Evolutionary conservation across 2,113 vertebrate species (phyloP).

Genomic region (Grallaria varia): DNA sequence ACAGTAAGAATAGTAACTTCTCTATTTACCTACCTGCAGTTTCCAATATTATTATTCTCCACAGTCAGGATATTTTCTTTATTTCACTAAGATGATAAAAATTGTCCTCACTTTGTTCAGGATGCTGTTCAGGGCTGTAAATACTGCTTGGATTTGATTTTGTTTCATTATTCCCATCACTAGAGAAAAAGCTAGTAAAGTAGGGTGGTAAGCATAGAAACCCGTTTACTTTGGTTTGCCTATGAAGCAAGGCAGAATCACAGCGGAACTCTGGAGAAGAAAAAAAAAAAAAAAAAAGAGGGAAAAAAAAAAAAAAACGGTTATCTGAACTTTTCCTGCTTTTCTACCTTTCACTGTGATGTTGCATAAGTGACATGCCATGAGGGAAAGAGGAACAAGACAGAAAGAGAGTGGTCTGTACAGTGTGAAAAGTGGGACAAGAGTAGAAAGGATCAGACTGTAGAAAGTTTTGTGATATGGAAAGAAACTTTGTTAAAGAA

Average conservation of each 20-base stretch:
- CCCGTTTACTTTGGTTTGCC: not conserved
- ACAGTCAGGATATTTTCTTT: not conserved
- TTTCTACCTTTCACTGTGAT: not conserved
- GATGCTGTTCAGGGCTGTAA: not conserved
- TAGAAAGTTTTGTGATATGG: not conserved
- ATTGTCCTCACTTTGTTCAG: not conserved
- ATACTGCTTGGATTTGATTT: not conserved
- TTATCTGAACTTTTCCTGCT: not conserved
- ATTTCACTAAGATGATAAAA: not conserved
- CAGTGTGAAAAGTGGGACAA: not conserved
- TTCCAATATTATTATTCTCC: not conserved
- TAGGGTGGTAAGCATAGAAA: not conserved
- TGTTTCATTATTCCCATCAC: not conserved
- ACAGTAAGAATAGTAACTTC: not conserved
- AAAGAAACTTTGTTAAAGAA: not conserved
- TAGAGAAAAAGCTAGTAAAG: not conserved
- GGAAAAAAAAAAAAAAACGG: accelerated
- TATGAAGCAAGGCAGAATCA: not conserved
- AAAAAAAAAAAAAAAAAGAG: not conserved
- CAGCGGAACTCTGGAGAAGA: not conserved
- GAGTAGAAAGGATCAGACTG: not conserved
- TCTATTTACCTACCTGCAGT: not conserved
- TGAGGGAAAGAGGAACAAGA: not conserved
- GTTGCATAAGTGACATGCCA: not conserved
- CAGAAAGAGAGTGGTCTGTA: not conserved